Conservation (phyloP, 2,888 invertebrate genomes). For the Tuberolachnus salignus region DNA sequence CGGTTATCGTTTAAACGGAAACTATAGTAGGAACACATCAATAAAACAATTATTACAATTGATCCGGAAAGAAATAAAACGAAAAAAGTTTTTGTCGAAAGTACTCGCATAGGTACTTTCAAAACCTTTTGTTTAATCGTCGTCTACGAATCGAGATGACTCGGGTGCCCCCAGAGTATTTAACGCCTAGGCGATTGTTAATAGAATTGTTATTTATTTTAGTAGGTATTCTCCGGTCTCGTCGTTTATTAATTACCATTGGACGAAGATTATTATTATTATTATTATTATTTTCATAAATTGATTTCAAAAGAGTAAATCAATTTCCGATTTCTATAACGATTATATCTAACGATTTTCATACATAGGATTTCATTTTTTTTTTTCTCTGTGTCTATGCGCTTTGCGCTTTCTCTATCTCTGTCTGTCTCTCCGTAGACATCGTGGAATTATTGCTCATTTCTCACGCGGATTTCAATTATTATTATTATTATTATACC, state of each 20-base stretch:
- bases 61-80: too few relatives aligned
- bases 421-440: background rate
- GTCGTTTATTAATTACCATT: slow-evolving; percentile 2
- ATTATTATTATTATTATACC: slow-evolving; percentile 28
- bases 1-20: background rate
- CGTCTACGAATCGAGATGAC: background rate
- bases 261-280: background rate
- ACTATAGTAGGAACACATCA: background rate
- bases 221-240: too few relatives aligned
- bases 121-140: slow-evolving; percentile 22
- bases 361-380: slow-evolving; percentile 14
- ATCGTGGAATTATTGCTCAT: background rate
- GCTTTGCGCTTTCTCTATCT: background rate
- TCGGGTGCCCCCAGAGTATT: too few relatives aligned
- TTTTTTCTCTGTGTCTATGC: background rate
- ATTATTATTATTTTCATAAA: too few relatives aligned
- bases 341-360: slow-evolving; percentile 2
- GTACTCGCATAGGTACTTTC: slow-evolving; percentile 9
- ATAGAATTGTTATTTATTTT: background rate
- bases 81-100: background rate
- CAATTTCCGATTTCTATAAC: slow-evolving; percentile 31
- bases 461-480: slow-evolving; percentile 24
- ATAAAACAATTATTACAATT: slow-evolving; percentile 2
- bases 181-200: too few relatives aligned
- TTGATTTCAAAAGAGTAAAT: slow-evolving; percentile 25